Conservation (phyloP, 2,888 invertebrate species). For the Mechanitis messenoides region DNA sequence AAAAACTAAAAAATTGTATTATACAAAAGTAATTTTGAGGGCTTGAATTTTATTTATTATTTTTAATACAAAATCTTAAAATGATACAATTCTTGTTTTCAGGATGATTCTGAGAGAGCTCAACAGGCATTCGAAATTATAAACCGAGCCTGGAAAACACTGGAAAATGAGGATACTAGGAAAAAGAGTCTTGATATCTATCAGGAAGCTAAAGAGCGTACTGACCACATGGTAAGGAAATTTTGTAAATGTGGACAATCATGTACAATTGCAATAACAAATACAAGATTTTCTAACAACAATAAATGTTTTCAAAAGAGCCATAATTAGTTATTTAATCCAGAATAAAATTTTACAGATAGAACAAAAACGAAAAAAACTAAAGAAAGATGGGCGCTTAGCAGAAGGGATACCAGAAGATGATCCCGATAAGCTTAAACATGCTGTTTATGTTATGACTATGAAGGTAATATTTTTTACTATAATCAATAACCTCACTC, state of each 20-base stretch:
- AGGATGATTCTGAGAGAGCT: slow-evolving; percentile 95
- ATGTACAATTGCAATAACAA: neutral
- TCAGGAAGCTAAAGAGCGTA: slow-evolving; percentile 96
- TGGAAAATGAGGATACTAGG: slow-evolving; percentile 96
- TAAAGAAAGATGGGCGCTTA: slow-evolving; percentile 91
- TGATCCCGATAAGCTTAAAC: slow-evolving; percentile 89
- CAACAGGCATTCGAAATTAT: slow-evolving; percentile 95
- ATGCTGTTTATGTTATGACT: slow-evolving; percentile 98
- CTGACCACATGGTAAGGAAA: slow-evolving; percentile 89
- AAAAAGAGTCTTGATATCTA: slow-evolving; percentile 97
- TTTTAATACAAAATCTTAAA: neutral
- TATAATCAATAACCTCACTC: too few species aligned
- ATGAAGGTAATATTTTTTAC: slow-evolving; percentile 84
- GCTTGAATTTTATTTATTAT: neutral
- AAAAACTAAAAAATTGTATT: too few species aligned
- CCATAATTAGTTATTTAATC: neutral
- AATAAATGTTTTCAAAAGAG: too few species aligned
- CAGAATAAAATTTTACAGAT: slow-evolving; percentile 74
- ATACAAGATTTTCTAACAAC: too few species aligned
- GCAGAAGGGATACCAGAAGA: slow-evolving; percentile 89
- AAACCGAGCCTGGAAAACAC: slow-evolving; percentile 95
- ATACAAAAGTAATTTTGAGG: too few species aligned
- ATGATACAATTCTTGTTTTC: slow-evolving; percentile 42
- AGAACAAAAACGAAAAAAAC: slow-evolving; percentile 94
- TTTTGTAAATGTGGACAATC: slow-evolving; percentile 14